Conservation (phyloP, 2,797 vertebrate species). For the Cryptoblepharus egeriae region DNA sequence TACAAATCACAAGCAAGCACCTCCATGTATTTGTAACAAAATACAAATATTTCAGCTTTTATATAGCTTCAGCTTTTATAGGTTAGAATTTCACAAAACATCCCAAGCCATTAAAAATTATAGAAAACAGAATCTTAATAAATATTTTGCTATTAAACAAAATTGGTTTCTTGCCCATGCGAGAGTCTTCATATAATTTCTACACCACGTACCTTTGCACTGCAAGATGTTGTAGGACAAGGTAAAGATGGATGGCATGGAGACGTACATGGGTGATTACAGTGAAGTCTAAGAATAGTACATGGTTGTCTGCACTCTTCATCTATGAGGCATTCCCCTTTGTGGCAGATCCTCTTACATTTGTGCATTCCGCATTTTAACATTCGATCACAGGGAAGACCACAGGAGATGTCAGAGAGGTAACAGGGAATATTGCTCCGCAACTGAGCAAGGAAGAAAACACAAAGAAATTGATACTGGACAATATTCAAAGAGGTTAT, state of each 20-base stretch:
- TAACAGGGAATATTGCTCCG: constrained; percentile 98
- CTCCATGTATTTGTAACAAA: neutral
- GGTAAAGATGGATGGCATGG: constrained; percentile 87
- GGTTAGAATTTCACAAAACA: neutral
- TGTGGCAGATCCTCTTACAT: constrained; percentile 95
- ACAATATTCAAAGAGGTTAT: neutral
- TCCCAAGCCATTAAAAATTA: neutral
- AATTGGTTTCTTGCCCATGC: neutral
- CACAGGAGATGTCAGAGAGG: constrained; percentile 95
- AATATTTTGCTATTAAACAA: neutral
- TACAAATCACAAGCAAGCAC: neutral
- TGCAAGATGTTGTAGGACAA: constrained; percentile 87
- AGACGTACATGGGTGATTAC: constrained; percentile 90
- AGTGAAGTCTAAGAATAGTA: constrained; percentile 82
- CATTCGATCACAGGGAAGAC: constrained; percentile 87
- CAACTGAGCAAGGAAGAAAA: constrained; percentile 78
- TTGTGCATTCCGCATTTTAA: constrained; percentile 91
- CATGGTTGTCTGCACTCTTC: constrained; percentile 92
- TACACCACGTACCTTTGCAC: constrained; percentile 83
- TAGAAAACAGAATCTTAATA: neutral
- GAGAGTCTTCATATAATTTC: constrained; percentile 8
- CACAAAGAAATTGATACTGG: constrained; percentile 14
- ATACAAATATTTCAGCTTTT: neutral
- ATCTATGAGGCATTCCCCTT: constrained; percentile 88
- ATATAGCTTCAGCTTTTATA: neutral